phyloP scores from a whole-genome alignment of 2,797 vertebrate genomes.

The Epinephelus coioides region DNA sequence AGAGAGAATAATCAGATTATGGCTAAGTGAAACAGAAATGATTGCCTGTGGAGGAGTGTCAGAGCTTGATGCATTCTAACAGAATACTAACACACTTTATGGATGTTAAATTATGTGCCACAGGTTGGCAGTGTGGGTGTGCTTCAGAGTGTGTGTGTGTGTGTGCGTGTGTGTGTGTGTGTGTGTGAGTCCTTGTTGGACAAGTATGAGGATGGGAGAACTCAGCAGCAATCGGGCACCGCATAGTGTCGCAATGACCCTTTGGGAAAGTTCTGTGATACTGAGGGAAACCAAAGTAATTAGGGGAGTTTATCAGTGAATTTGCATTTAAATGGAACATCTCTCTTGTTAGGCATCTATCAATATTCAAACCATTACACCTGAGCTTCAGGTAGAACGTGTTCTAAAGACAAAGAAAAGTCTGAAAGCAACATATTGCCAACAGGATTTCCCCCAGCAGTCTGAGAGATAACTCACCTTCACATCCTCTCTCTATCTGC shows the following conservation, averaged over 20 bases:
- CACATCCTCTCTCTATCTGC: constrained; percentile 97
- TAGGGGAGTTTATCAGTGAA: background rate
- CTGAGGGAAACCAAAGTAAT: background rate
- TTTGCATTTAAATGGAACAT: background rate
- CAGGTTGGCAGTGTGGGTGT: constrained; percentile 63
- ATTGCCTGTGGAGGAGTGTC: constrained; percentile 71
- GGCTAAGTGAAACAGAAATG: constrained; percentile 78
- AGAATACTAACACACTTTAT: constrained; percentile 71
- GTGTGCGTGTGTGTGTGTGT: background rate
- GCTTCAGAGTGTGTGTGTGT: constrained; percentile 20
- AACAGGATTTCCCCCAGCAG: background rate
- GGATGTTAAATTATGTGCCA: constrained; percentile 71
- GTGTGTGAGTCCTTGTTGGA: constrained; percentile 32
- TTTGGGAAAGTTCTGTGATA: constrained; percentile 7
- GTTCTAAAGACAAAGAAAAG: background rate
- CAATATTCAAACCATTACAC: background rate
- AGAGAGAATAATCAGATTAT: constrained; percentile 82
- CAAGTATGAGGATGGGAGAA: background rate
- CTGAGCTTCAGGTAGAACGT: background rate
- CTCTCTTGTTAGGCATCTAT: background rate
- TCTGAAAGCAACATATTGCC: background rate
- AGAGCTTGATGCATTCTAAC: constrained; percentile 71
- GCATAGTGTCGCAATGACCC: background rate
- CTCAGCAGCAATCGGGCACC: constrained; percentile 1
- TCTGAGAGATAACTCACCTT: constrained; percentile 86